Evolutionary conservation across 2,797 vertebrate species (phyloP), one percentile per base, ranked within the genome.

Genomic region (Darevskia nairensis): DNA sequence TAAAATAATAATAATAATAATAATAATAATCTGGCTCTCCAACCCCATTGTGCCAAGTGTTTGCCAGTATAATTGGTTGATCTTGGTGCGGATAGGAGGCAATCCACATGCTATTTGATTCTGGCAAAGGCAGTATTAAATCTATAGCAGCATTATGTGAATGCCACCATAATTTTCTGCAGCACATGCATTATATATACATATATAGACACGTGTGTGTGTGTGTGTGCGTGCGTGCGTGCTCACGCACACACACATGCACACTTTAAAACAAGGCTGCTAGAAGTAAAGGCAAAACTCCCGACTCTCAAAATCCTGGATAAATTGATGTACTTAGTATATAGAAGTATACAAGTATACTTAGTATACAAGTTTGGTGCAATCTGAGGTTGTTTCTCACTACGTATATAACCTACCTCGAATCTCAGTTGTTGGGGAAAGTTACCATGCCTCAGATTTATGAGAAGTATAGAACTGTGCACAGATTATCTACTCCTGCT

Each of bases 371-470:
- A 94, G 94, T 93, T 95, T 94, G 93, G 93, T 94, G 94, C 95
- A 90, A 85, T 92, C 93, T 95, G 94, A 94, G 35, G 80, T 87
- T 87, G 82, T 86, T 95, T 93, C 95, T 95, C 96, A 97, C 97
- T 97, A 97, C 96, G 92, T 91, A 91, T 92, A 93, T 96, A 95
- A 96, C 96, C 97, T 97, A 97, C 97, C 97, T 97, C 97, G 95
- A 91, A 94, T 94, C 95, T 96, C 95, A 95, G 96, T 96, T 96
- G 89, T 77, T 61, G 19, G 8, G 93, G 89, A 88, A 69, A 39
- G 94, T 94, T 92, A 91, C 94, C 95, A 94, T 94, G 96, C 95
- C 96, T 97, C 95, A 94, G 94, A 96, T 91, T 82, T 92, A 82
- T 94, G 94, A 90, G 95, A 93, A 93, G 93, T 90, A 89, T 88